These are phyloP conservation scores for Seriola rivoliana DNA, from an alignment of 2,113 vertebrate species.

Conservation along the genomic window DNA sequence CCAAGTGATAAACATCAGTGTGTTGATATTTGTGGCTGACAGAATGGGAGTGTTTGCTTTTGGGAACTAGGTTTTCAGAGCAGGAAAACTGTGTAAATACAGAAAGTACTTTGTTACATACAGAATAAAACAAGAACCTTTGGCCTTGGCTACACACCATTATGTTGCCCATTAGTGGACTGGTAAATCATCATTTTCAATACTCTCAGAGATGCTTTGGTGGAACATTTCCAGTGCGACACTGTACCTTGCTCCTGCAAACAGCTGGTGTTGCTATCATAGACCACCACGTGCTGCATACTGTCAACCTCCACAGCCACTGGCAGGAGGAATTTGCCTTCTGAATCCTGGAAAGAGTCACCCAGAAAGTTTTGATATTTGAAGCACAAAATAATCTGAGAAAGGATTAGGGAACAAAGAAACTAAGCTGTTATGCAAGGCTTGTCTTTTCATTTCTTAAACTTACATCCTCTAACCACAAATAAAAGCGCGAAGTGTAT, in stretches of 20 bases:
- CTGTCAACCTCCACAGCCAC: constrained; percentile 83
- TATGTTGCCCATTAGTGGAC: neutral
- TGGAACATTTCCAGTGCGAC: neutral
- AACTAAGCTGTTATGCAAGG: neutral
- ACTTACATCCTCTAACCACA: neutral
- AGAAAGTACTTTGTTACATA: neutral
- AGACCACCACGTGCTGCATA: constrained; percentile 88
- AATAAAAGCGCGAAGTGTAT: neutral
- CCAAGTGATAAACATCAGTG: neutral
- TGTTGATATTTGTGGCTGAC: neutral
- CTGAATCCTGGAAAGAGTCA: constrained; percentile 75
- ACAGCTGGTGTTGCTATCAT: constrained; percentile 82
- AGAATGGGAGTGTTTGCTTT: neutral
- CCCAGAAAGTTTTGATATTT: neutral
- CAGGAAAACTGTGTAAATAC: neutral
- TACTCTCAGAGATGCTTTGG: neutral
- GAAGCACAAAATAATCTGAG: neutral
- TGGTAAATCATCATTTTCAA: neutral
- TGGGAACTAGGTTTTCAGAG: too few relatives aligned
- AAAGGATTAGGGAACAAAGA: neutral
- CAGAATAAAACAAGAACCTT: neutral
- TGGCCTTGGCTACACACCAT: neutral
- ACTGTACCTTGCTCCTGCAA: constrained; percentile 70
- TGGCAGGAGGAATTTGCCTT: constrained; percentile 79
- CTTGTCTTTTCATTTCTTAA: neutral